A percentile compares a stretch with the other conserved stretches of the same genome.
These are phyloP conservation scores for Balanococcus diminutus DNA, from an alignment of 2,888 invertebrate species.

Conservation along the genomic window DNA sequence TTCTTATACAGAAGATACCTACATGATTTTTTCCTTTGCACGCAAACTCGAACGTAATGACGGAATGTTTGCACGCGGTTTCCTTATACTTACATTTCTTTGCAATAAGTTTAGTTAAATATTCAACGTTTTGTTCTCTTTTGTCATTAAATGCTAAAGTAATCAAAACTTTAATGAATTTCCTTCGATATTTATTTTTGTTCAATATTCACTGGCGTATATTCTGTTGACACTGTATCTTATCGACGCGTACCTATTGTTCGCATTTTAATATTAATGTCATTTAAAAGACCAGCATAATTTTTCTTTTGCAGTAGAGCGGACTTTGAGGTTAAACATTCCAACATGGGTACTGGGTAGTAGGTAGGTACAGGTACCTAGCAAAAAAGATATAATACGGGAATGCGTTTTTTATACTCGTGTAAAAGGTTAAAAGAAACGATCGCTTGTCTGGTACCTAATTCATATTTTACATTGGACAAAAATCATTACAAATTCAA, in stretches of 20 bases:
- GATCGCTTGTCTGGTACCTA: background rate
- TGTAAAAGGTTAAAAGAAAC: background rate
- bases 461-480: background rate
- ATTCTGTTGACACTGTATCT: conserved; percentile 1
- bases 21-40: background rate
- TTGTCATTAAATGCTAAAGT: background rate
- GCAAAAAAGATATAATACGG: background rate
- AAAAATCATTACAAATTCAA: background rate
- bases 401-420: background rate
- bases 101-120: conserved; percentile 22
- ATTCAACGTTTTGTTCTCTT: conserved; percentile 23
- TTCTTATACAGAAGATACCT: background rate
- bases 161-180: conserved; percentile 23
- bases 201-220: background rate
- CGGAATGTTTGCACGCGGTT: conserved; percentile 32
- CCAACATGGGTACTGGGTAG: background rate
- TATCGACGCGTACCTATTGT: background rate
- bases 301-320: background rate
- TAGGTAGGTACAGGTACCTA: no score
- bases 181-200: background rate
- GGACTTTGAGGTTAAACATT: conserved; percentile 14
- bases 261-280: background rate
- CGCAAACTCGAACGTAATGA: background rate
- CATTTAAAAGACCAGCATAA: background rate
- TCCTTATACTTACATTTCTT: conserved; percentile 6